Percentiles rank a stretch among this genome's conserved stretches.
phyloP scores from a whole-genome alignment of 2,113 vertebrate genomes.

The Ictalurus furcatus region DNA sequence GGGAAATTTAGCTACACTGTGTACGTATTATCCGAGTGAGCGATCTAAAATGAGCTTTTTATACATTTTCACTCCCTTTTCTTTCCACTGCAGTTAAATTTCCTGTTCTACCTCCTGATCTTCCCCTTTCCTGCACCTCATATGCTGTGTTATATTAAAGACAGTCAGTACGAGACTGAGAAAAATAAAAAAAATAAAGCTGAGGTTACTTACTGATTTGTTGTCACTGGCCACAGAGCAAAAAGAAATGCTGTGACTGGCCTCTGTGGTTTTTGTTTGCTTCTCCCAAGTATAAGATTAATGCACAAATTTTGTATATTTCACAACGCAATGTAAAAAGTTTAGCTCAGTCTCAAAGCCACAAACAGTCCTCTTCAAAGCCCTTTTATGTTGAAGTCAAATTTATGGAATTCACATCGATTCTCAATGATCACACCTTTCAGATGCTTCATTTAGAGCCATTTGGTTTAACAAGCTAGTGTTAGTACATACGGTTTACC shows the following conservation, averaged over 20 bases:
- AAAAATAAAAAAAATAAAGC: not conserved
- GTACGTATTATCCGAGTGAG: not conserved
- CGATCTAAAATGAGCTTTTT: not conserved
- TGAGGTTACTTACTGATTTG: conserved; percentile 16
- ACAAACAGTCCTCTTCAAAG: not conserved
- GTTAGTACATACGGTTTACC: conserved; percentile 22
- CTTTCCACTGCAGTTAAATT: not conserved
- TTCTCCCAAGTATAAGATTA: not conserved
- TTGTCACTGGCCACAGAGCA: not conserved
- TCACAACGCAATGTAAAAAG: conserved; percentile 21
- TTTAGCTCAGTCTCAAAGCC: conserved; percentile 20
- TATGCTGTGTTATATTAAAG: not conserved
- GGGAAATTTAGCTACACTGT: not conserved
- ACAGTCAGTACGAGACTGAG: not conserved
- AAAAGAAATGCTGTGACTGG: not conserved
- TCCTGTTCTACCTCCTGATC: not conserved
- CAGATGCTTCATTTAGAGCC: not conserved
- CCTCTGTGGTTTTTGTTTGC: conserved; percentile 5
- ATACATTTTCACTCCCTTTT: not conserved
- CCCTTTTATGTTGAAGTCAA: not conserved
- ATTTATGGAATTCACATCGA: not conserved
- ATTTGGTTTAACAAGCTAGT: conserved; percentile 47
- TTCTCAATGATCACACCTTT: not conserved
- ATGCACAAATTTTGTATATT: conserved; percentile 14
- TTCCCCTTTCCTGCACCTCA: not conserved